These are phyloP conservation scores for Agelaius tricolor DNA, from an alignment of 2,113 vertebrate genomes.

Conservation along the genomic window DNA sequence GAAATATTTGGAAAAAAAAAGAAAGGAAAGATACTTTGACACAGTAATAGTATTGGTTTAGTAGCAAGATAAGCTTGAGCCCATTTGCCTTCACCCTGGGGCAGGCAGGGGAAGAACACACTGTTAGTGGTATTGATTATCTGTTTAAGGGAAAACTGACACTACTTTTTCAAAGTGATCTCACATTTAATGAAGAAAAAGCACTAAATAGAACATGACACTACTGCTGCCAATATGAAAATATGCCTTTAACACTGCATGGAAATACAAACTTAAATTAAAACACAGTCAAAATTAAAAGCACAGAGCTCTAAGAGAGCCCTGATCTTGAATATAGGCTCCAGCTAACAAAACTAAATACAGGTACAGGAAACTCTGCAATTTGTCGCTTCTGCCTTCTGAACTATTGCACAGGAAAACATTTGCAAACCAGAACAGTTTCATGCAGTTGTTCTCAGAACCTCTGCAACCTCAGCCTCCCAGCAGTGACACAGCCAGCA, in stretches of 20 bases:
- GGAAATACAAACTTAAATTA: neutral
- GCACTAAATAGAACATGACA: neutral
- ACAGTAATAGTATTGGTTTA: neutral
- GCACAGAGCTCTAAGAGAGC: neutral
- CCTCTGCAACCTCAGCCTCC: neutral
- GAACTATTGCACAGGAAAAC: neutral
- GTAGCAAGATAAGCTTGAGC: neutral
- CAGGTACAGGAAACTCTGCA: neutral
- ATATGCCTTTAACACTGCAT: neutral
- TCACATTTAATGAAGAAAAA: neutral
- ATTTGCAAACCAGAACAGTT: neutral
- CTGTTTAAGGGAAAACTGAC: neutral
- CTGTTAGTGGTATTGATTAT: neutral
- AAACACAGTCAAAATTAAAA: neutral
- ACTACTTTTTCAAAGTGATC: neutral
- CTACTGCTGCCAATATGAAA: neutral
- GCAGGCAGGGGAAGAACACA: neutral
- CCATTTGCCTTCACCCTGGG: neutral
- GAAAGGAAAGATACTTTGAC: neutral
- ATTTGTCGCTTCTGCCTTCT: neutral
- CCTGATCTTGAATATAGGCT: neutral
- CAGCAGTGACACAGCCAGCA: fast-evolving
- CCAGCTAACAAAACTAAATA: neutral
- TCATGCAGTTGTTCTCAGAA: neutral
- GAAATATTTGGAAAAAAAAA: neutral